phyloP scores from a whole-genome alignment of 1,140 invertebrate genomes.

The Matsumurasca onukii region DNA sequence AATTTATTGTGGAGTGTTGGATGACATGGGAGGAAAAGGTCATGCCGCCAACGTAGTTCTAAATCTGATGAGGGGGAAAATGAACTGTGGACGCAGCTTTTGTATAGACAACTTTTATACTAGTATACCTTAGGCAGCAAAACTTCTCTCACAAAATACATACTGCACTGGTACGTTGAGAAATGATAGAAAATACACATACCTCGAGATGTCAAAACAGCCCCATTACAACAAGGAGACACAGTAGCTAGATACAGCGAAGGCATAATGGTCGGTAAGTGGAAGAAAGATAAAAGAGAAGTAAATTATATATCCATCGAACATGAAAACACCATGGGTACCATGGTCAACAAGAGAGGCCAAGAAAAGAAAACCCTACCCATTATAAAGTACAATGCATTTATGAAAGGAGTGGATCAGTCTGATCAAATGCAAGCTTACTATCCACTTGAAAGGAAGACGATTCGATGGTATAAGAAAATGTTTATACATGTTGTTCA shows the following conservation, averaged over 20 bases:
- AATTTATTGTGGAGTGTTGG: slow-evolving; percentile 35
- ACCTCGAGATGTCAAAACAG: too few species aligned
- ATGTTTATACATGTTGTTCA: slow-evolving; percentile 35
- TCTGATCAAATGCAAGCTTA: slow-evolving; percentile 42
- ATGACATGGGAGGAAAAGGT: slow-evolving; percentile 31
- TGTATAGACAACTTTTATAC: slow-evolving; percentile 36
- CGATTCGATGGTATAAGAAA: slow-evolving; percentile 46
- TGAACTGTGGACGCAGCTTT: slow-evolving; percentile 25
- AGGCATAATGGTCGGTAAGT: slow-evolving; percentile 40
- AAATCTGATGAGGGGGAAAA: slow-evolving; percentile 20
- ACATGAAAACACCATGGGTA: slow-evolving; percentile 36
- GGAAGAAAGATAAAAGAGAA: slow-evolving; percentile 45
- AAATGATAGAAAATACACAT: too few species aligned
- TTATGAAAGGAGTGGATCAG: slow-evolving; percentile 44
- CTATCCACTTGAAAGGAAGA: slow-evolving; percentile 42
- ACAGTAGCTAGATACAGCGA: slow-evolving; percentile 3
- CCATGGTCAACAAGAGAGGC: too few species aligned
- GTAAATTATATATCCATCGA: slow-evolving; percentile 43
- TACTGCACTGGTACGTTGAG: not conserved
- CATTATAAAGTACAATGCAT: slow-evolving; percentile 27
- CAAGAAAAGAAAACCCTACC: slow-evolving; percentile 17
- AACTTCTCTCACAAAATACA: not conserved
- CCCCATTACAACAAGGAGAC: too few species aligned
- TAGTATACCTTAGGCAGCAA: too few species aligned
- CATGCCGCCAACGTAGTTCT: slow-evolving; percentile 30